Evolutionary conservation across 2,888 invertebrate genomes (phyloP).

Genomic region (Hyles lineata): DNA sequence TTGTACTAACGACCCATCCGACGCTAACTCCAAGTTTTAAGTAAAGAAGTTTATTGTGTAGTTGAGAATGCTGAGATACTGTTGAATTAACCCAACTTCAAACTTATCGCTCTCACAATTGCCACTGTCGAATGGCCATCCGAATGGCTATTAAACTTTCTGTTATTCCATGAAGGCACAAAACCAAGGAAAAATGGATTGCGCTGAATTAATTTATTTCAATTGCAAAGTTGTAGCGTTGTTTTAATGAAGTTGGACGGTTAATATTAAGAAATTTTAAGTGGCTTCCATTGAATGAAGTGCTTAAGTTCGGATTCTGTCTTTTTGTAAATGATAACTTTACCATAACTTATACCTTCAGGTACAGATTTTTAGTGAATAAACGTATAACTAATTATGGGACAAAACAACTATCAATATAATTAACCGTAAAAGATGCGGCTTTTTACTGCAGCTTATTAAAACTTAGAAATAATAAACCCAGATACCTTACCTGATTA

Average conservation of each 20-base stretch:
- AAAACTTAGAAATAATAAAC: too few relatives aligned
- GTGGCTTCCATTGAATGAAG: neutral
- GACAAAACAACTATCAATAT: too few relatives aligned
- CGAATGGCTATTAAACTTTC: neutral
- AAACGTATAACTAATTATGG: too few relatives aligned
- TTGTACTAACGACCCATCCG: neutral
- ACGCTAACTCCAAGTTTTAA: conserved; percentile 13
- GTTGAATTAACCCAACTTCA: conserved; percentile 5
- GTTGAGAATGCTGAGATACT: neutral
- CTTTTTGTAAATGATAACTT: too few relatives aligned
- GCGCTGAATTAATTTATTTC: neutral
- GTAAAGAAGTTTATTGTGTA: conserved; percentile 24
- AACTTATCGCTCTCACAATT: conserved; percentile 10
- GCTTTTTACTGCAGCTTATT: too few relatives aligned
- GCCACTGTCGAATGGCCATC: conserved; percentile 12
- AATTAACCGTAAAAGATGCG: too few relatives aligned
- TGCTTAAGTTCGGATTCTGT: too few relatives aligned
- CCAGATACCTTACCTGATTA: too few relatives aligned
- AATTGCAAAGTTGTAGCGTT: neutral
- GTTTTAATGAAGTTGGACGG: neutral
- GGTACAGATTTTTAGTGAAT: too few relatives aligned
- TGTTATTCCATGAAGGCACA: conserved; percentile 6
- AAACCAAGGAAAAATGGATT: neutral
- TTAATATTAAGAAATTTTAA: neutral
- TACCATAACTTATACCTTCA: too few relatives aligned